A percentile compares a stretch with the other conserved stretches of the same genome.
phyloP scores from a whole-genome alignment of 2,113 vertebrate species.

The Gasterosteus aculeatus region DNA sequence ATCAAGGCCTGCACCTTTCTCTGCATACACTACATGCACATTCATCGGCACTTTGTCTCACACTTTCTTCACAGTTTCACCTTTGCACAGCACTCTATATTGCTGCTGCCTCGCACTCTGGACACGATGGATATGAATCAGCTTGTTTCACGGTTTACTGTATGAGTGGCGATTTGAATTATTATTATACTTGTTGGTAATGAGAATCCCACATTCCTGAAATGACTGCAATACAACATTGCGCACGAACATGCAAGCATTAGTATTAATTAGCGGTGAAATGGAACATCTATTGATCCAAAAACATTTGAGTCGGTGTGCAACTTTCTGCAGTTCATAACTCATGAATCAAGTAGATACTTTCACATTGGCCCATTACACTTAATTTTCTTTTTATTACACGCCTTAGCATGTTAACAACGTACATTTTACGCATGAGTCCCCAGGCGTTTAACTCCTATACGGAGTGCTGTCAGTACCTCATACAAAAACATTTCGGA shows the following conservation, averaged over 20 bases:
- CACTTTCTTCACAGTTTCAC: slow-evolving; percentile 24
- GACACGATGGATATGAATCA: slow-evolving; percentile 17
- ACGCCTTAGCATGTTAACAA: slow-evolving; percentile 29
- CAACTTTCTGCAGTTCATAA: slow-evolving; percentile 23
- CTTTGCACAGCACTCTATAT: slow-evolving; percentile 22
- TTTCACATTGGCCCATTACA: slow-evolving; percentile 26
- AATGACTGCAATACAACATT: slow-evolving; percentile 22
- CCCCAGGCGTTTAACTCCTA: slow-evolving; percentile 9
- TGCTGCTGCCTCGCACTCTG: slow-evolving; percentile 8
- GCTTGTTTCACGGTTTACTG: slow-evolving; percentile 38
- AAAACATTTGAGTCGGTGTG: slow-evolving; percentile 7
- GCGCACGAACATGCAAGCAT: slow-evolving; percentile 15
- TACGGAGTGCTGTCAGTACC: background rate
- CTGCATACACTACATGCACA: slow-evolving; percentile 37
- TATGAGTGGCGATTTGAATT: slow-evolving; percentile 24
- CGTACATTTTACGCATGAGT: slow-evolving; percentile 15
- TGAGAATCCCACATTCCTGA: slow-evolving; percentile 9
- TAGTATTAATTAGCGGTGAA: slow-evolving; percentile 24
- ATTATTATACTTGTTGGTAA: slow-evolving; percentile 18
- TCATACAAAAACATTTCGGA: background rate
- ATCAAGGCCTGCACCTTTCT: slow-evolving; percentile 66
- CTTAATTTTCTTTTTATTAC: slow-evolving; percentile 12
- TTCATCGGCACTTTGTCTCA: slow-evolving; percentile 11
- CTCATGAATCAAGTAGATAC: slow-evolving; percentile 41
- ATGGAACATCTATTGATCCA: slow-evolving; percentile 35